These are phyloP conservation scores for Ophion slaviceki DNA, from an alignment of 2,888 invertebrate species.

Conservation along the genomic window DNA sequence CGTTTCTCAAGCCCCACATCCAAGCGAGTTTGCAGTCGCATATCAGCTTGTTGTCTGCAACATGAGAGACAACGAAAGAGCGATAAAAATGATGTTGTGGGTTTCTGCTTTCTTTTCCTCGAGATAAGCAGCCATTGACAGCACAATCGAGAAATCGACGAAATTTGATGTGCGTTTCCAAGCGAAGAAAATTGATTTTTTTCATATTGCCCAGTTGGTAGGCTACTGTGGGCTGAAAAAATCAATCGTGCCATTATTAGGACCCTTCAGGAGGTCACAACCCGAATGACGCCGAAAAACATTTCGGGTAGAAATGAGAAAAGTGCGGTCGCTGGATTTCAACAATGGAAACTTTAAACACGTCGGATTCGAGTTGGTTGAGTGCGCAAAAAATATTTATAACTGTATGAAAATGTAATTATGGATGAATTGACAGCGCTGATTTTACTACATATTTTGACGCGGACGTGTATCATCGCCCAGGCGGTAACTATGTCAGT, in stretches of 20 bases:
- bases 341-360: background rate
- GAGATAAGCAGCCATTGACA: background rate
- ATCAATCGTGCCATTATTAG: too few species aligned
- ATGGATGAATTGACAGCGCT: background rate
- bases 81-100: background rate
- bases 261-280: too few species aligned
- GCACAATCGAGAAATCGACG: background rate
- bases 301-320: background rate
- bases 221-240: too few species aligned
- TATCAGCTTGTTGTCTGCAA: conserved; percentile 91
- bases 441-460: background rate
- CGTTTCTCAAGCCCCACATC: conserved; percentile 90
- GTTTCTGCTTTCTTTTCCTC: background rate
- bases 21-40: conserved; percentile 93
- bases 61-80: conserved; percentile 34
- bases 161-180: background rate
- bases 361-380: background rate
- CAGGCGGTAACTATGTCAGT: background rate
- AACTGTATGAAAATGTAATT: background rate
- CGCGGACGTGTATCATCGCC: background rate
- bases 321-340: background rate
- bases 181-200: background rate
- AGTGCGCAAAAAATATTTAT: background rate
- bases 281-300: background rate
- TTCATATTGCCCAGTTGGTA: background rate